Evolutionary conservation across 2,888 invertebrate species (phyloP).

Genomic region (Cancer borealis): DNA sequence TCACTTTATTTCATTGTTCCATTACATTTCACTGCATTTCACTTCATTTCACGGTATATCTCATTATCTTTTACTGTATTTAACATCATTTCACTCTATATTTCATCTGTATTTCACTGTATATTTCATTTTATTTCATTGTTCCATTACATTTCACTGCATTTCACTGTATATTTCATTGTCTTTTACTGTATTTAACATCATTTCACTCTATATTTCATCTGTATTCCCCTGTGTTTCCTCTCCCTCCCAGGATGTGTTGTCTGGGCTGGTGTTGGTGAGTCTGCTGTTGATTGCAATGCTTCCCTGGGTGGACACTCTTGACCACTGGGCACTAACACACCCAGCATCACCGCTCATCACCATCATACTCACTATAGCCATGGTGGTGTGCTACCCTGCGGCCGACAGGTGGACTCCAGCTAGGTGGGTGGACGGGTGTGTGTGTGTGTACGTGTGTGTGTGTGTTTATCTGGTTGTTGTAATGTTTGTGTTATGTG

Average conservation of each 20-base stretch:
- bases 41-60: background rate
- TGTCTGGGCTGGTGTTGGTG: slow-evolving; percentile 73
- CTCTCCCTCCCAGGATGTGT: slow-evolving; percentile 65
- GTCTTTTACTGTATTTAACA: background rate
- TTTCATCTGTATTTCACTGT: too few relatives aligned
- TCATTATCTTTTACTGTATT: background rate
- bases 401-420: slow-evolving; percentile 93
- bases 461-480: too few relatives aligned
- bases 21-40: too few relatives aligned
- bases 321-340: slow-evolving; percentile 73
- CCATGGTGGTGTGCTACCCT: slow-evolving; percentile 89
- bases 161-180: background rate
- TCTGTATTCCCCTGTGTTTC: background rate
- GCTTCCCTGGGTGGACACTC: slow-evolving; percentile 67
- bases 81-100: too few relatives aligned
- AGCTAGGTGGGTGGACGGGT: slow-evolving; percentile 84
- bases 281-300: slow-evolving; percentile 57
- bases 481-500: too few relatives aligned
- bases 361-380: slow-evolving; percentile 83
- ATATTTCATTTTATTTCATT: background rate
- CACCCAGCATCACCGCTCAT: slow-evolving; percentile 71
- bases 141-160: too few relatives aligned
- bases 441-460: background rate
- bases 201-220: background rate
- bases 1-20: too few relatives aligned